Conservation (phyloP, 2,113 vertebrate genomes). For the Pseudonaja textilis region DNA sequence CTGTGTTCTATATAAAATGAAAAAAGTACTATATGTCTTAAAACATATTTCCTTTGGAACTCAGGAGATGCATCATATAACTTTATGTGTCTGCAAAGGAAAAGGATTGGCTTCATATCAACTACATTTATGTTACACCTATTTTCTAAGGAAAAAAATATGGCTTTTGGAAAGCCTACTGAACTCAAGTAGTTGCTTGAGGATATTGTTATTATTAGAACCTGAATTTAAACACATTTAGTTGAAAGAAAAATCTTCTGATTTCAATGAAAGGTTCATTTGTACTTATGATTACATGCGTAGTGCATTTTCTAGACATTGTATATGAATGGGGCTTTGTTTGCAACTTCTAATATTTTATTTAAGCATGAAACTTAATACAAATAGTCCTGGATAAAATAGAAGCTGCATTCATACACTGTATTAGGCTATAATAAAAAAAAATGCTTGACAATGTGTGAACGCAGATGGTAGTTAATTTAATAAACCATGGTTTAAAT, state of each 20-base stretch:
- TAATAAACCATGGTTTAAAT: not conserved
- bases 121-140: constrained; percentile 19
- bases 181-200: constrained; percentile 23
- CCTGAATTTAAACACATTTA: constrained; percentile 9
- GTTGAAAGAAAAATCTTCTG: constrained; percentile 1
- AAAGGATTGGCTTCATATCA: constrained; percentile 25
- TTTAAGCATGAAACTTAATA: not conserved
- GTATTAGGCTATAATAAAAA: not conserved
- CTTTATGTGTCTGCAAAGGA: constrained; percentile 45
- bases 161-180: not conserved
- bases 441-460: not conserved
- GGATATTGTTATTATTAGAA: not conserved
- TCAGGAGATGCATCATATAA: constrained; percentile 44
- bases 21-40: constrained; percentile 55
- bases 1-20: constrained; percentile 60
- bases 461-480: not conserved
- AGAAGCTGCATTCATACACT: not conserved
- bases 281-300: not conserved
- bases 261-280: constrained; percentile 5
- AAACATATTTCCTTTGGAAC: constrained; percentile 56
- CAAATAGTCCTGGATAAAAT: not conserved
- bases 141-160: constrained; percentile 8
- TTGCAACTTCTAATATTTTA: constrained; percentile 1
- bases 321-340: not conserved
- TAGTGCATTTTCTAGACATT: not conserved